Evolutionary conservation across 2,888 invertebrate species (phyloP), one percentile per base, ranked within the genome.

Genomic region (Julus scanicus): DNA sequence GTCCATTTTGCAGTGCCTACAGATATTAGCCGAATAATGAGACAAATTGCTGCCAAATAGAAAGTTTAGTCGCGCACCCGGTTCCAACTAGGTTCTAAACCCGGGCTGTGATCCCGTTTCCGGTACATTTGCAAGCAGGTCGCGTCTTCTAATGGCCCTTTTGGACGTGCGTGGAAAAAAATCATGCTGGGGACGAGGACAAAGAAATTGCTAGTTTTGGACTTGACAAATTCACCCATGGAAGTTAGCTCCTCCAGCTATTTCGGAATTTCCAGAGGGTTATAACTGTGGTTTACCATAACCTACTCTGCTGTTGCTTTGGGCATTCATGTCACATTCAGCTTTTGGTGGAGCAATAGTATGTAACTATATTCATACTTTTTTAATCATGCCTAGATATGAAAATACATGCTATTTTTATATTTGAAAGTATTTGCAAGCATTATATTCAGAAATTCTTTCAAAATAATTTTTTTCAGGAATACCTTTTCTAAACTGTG

Each of bases 21-120:
- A 80, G 37, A 80, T 80, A 37, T 29, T 29, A 80, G 80, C 80
- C 80, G 37, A 80, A 80, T 80, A 80, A 80, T 80, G 37, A 37
- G 13, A 80, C 80, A 80, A 80, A 80, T 80, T 80, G 80, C 80
- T 13, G 13, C 80, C 80, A 80, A 80, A 80, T 80, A 80, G 37
- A 37, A 80, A 80, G 37, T 80, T 80, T 80, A 80, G 80, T 80
- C 80, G 29, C 4, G 80, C 37, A 29, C 80, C 37, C 80, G 15
- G 37, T 80, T 71, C 29, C 20, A 6, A 9, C 20, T 8, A 20
- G 29, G 13, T 9, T 80, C 80, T 80, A 29, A 37, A 11, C 37
- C 11, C 9, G 9, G 80, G 37, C 37, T 37, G 80, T 1, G 20
- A 11, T 13, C 80, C 80, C 37, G 20, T 29, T 80, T 80, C 29